Percentiles rank a stretch among this genome's conserved stretches.
phyloP scores from a whole-genome alignment of 2,113 vertebrate genomes.

The Myocastor coypus region DNA sequence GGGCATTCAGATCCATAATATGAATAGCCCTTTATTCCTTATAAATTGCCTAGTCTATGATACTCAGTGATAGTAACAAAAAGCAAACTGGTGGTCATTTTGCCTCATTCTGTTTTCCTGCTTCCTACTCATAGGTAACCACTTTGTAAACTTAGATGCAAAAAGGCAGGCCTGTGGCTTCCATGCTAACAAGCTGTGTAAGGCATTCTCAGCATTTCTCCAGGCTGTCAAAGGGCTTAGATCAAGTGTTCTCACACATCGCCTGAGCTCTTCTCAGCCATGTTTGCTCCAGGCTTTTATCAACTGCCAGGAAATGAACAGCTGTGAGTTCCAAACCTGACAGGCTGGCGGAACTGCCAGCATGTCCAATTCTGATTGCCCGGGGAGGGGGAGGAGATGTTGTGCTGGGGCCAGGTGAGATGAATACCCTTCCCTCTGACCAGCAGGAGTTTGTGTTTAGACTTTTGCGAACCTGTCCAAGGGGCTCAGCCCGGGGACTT shows the following conservation, averaged over 20 bases:
- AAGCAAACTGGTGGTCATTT: not conserved
- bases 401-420: not conserved
- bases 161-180: not conserved
- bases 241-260: conserved; percentile 66
- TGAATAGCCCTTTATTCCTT: not conserved
- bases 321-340: conserved; percentile 53
- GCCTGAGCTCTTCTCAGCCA: conserved; percentile 66
- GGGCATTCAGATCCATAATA: not conserved
- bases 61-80: not conserved
- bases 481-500: not conserved
- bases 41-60: not conserved
- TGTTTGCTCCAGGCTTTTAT: conserved; percentile 67
- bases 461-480: not conserved
- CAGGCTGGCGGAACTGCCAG: conserved; percentile 9
- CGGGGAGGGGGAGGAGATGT: not conserved
- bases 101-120: not conserved
- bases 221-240: conserved; percentile 63
- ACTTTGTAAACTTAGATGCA: conserved; percentile 42
- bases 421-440: not conserved
- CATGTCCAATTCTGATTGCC: not conserved
- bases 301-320: conserved; percentile 66
- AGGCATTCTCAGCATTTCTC: conserved; percentile 47
- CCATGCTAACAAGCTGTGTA: not conserved
- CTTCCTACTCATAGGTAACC: conserved; percentile 44
- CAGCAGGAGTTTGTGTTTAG: not conserved